Percentiles rank a stretch among this genome's conserved stretches.
Evolutionary conservation across 2,888 invertebrate genomes (phyloP).

Genomic region (Deroplatys truncata): DNA sequence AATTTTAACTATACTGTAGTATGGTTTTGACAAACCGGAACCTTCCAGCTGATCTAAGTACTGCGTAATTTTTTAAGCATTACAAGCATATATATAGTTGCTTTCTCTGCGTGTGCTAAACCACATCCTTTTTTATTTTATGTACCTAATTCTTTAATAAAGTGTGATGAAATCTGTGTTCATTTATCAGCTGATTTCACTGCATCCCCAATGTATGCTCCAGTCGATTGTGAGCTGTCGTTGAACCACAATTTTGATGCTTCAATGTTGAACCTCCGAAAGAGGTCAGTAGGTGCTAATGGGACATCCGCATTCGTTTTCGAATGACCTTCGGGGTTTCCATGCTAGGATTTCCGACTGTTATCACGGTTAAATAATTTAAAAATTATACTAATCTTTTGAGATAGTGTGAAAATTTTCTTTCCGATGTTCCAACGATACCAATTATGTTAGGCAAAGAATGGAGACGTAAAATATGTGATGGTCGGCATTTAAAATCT

Average conservation of each 20-base stretch:
- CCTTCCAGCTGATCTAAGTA: not conserved
- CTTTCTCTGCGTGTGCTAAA: not conserved
- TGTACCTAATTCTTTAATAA: not conserved
- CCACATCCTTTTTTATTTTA: not conserved
- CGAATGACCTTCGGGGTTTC: constrained; percentile 14
- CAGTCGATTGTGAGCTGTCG: not conserved
- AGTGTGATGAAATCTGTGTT: not conserved
- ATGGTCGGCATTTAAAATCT: constrained; percentile 5
- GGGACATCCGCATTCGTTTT: not conserved
- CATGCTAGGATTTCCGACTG: not conserved
- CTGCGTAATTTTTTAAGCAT: not conserved
- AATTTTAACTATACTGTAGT: not conserved
- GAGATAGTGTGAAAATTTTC: not conserved
- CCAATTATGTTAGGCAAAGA: not conserved
- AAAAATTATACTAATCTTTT: not conserved
- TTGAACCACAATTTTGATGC: not conserved
- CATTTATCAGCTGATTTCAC: not conserved
- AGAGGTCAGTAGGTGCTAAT: constrained; percentile 4
- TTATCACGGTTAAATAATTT: not conserved
- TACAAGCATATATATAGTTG: not conserved
- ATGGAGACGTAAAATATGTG: not conserved
- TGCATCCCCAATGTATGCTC: not conserved
- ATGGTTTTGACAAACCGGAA: not conserved
- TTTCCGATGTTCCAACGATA: not conserved
- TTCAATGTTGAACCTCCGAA: not conserved